These are phyloP conservation scores for Chaitophorus viminalis DNA, from an alignment of 2,888 invertebrate genomes.

Conservation along the genomic window DNA sequence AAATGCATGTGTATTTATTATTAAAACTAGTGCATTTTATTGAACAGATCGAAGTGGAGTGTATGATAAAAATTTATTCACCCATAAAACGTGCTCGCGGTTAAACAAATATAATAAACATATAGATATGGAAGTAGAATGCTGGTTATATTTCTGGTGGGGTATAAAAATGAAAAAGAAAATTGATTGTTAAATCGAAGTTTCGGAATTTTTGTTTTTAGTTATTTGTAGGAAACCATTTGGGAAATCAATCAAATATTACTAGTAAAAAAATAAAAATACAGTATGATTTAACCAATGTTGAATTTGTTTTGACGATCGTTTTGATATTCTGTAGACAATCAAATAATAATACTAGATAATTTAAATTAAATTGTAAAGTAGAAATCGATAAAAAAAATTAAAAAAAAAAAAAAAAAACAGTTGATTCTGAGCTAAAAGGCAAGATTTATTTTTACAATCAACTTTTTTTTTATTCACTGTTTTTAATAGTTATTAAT, in stretches of 20 bases:
- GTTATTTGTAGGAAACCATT: slow-evolving; percentile 29
- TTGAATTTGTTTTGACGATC: background rate
- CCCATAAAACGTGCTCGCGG: slow-evolving; percentile 53
- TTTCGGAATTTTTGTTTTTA: slow-evolving; percentile 2
- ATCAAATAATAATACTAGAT: no score
- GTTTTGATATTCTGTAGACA: no score
- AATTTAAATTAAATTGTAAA: no score
- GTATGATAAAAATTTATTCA: slow-evolving; percentile 53
- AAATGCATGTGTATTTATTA: slow-evolving; percentile 12
- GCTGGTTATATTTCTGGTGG: slow-evolving; percentile 14
- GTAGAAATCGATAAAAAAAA: no score
- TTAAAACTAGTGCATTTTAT: slow-evolving; percentile 48
- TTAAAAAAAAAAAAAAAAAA: no score
- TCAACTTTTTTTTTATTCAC: no score
- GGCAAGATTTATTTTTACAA: no score
- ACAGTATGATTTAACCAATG: background rate
- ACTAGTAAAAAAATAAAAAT: background rate
- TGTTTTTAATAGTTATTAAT: no score
- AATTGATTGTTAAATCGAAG: slow-evolving; percentile 45
- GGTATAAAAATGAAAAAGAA: slow-evolving; percentile 24
- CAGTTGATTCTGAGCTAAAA: no score
- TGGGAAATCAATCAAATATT: slow-evolving; percentile 53
- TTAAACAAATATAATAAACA: slow-evolving; percentile 56
- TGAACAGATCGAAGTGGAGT: slow-evolving; percentile 19
- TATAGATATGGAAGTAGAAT: background rate